Evolutionary conservation across 2,888 invertebrate genomes (phyloP).

Genomic region (Seira ritae): DNA sequence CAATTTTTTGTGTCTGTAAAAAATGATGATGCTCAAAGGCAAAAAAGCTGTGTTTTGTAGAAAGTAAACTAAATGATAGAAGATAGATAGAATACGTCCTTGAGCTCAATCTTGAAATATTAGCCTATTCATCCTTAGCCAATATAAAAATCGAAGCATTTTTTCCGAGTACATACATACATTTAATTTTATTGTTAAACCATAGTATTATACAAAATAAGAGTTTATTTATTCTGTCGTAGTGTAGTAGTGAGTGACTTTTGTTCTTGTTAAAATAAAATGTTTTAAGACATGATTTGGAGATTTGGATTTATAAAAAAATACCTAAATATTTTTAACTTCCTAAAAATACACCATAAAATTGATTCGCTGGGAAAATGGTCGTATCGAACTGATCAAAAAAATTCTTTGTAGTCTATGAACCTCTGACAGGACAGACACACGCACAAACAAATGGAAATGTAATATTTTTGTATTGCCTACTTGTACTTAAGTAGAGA

Average conservation of each 20-base stretch:
- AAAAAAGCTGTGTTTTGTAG: too few species aligned
- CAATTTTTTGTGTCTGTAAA: background rate
- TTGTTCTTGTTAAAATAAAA: constrained; percentile 12
- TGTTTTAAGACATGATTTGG: background rate
- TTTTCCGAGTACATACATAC: background rate
- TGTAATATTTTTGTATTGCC: too few species aligned
- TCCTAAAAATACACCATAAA: background rate
- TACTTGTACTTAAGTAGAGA: too few species aligned
- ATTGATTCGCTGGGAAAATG: too few species aligned
- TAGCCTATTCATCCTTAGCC: background rate
- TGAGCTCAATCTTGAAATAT: background rate
- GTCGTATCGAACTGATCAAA: background rate
- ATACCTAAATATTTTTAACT: background rate
- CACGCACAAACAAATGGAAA: too few species aligned
- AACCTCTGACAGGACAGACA: too few species aligned
- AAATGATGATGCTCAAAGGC: background rate
- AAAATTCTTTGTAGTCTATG: background rate
- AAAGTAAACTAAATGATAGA: too few species aligned
- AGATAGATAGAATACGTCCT: background rate
- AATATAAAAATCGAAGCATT: background rate
- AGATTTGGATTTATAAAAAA: too few species aligned
- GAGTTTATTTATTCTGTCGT: background rate
- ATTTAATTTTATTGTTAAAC: constrained; percentile 13
- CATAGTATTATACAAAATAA: constrained; percentile 5
- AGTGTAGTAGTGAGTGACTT: background rate